Percentiles rank a stretch among this genome's conserved stretches.
Conservation (phyloP, 1,140 invertebrate species). For the Cataglyphis hispanica region DNA sequence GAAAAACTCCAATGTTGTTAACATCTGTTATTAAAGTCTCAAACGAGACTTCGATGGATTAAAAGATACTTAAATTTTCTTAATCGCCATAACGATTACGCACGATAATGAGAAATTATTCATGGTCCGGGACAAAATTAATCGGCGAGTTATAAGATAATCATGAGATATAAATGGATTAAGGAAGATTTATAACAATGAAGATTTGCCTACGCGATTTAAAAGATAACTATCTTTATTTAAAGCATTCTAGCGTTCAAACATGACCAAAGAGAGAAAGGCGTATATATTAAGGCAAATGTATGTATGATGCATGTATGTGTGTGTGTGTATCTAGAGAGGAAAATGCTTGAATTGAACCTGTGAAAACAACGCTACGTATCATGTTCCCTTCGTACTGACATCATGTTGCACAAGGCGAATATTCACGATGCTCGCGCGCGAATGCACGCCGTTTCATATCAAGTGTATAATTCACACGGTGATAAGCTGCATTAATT, state of each 20-base stretch:
- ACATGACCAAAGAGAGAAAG: not conserved
- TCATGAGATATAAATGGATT: constrained; percentile 31
- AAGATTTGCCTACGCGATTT: constrained; percentile 10
- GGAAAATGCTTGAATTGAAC: constrained; percentile 38
- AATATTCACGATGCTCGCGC: constrained; percentile 7
- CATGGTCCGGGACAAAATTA: constrained; percentile 19
- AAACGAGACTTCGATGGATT: not conserved
- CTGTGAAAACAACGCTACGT: constrained; percentile 12
- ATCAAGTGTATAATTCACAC: constrained; percentile 57
- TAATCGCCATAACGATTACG: constrained; percentile 16
- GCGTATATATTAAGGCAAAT: not conserved
- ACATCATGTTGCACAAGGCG: constrained; percentile 40
- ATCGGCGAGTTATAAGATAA: constrained; percentile 29
- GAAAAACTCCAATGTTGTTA: constrained; percentile 7
- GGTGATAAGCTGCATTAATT: constrained; percentile 29
- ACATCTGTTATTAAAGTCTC: constrained; percentile 43
- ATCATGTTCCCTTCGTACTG: constrained; percentile 40
- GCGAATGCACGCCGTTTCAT: constrained; percentile 21
- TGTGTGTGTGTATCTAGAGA: constrained; percentile 2
- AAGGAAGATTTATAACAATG: not conserved
- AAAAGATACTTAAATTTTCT: constrained; percentile 29
- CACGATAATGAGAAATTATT: constrained; percentile 11
- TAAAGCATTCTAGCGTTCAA: not conserved
- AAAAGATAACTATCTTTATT: constrained; percentile 37
- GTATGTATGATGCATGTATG: not conserved